Base-by-base conservation (phyloP, 2,797 vertebrate genomes). In the Austrolebias charrua region DNA sequence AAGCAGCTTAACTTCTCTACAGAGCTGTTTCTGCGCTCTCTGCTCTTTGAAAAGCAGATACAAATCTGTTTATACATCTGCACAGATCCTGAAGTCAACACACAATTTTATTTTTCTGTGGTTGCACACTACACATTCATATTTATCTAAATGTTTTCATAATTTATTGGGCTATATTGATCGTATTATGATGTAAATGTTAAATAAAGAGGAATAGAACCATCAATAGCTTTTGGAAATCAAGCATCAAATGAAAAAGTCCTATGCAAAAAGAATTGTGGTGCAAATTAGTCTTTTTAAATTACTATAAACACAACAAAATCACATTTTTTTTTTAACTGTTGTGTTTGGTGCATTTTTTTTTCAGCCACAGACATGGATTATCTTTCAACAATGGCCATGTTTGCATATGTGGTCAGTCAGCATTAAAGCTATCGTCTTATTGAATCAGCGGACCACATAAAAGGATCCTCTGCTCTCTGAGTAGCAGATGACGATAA, bases 391-490 rank as follows among this genome's bases (percentile, higher is more conserved):
- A 18, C 14, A 28, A 14, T 46, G 42, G 61, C 24, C 51, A 13
- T 55, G 61, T 75, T 66, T 75, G 58, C 51, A 67, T 71, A 67
- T 54, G 58, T 29, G 40, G 56, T 12, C 48, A 53, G 64, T 24
- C 3, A 57, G 76, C 78, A 73, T 78, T 55, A 52, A 35, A 60
- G 74, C 55, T 20, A 6, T 81, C 71, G 76, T 74, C 75, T 80
- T 78, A 86, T 85, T 84, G 65, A 80, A 89, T 91, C 79, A 85
- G 54, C 67, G 69, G 68, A 47, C 44, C 53, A 69, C 73, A 87
- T 83, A 78, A 88, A 86, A 84, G 71, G 60, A 55, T 71, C 47
- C 67, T 66, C 60, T 73, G 73, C 63, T 56, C 64, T 55, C 28
- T 66, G 79, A 78, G 60, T 54, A 71, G 73, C 63, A 66, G 67